phyloP scores from a whole-genome alignment of 2,888 invertebrate species.

The Pollenia angustigena region DNA sequence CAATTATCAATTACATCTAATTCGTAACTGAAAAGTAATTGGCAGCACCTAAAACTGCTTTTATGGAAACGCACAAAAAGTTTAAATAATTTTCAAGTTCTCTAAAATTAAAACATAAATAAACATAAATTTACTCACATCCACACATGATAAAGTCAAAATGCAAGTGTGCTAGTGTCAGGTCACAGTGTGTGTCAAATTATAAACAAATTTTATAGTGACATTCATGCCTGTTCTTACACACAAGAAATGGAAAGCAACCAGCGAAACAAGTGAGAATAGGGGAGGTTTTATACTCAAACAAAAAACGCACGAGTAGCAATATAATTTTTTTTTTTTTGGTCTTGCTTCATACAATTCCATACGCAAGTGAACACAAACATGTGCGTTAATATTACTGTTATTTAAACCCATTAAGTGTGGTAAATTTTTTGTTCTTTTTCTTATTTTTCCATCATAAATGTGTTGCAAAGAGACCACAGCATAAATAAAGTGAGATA shows the following conservation, averaged over 20 bases:
- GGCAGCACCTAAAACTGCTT: no score
- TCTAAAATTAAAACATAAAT: background rate
- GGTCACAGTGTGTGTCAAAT: constrained; percentile 41
- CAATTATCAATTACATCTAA: no score
- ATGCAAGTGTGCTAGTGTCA: constrained; percentile 40
- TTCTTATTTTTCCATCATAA: constrained; percentile 48
- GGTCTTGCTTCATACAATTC: background rate
- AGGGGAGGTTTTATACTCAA: constrained; percentile 2
- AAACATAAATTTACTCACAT: background rate
- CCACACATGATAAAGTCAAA: background rate
- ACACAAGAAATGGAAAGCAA: background rate
- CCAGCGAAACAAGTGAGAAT: background rate
- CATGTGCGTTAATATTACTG: constrained; percentile 24
- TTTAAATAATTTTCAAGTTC: no score
- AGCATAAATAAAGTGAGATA: constrained; percentile 16
- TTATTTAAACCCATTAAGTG: constrained; percentile 65
- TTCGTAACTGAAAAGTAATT: no score
- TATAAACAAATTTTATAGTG: constrained; percentile 2
- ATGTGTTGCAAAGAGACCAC: constrained; percentile 31
- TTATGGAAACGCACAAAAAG: no score
- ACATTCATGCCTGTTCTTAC: constrained; percentile 41
- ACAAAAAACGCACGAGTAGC: constrained; percentile 37
- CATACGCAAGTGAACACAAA: background rate
- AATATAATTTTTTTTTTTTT: constrained; percentile 15
- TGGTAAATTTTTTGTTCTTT: constrained; percentile 49